Evolutionary conservation across 2,797 vertebrate species (phyloP), one percentile per base, ranked within the genome.

Genomic region (Glyptemys insculpta): DNA sequence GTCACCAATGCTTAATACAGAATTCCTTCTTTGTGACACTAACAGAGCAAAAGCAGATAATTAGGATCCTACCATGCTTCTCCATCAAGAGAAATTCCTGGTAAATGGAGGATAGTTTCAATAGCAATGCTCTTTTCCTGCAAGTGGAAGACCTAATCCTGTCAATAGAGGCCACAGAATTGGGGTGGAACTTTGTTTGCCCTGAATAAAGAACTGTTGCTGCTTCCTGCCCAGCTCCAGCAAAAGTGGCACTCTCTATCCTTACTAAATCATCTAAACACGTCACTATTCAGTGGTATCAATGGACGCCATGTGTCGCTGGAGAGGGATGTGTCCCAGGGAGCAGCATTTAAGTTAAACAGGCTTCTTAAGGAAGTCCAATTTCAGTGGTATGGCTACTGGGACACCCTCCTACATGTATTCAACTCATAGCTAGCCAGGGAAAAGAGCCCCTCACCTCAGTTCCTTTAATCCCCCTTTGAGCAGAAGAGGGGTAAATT

Each of bases 321-420:
- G 21, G 68, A 72, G n/a, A 6, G 15, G 50, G 5, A 50, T 50
- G 50, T 50, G 14, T 50, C 50, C 50, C 14, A 50, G 15, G 50
- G 50, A 50, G 50, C 50, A 50, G 50, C 50, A 16, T 50, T 50
- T 50, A 50, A 50, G 50, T 44, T 44, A 78, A 41, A 49, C 27
- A 78, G 44, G 25, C 31, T 3, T 49, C 49, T 62, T 8, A n/a
- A 78, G 29, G 11, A 1, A 62, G 37, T 12, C 47, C 3, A 1
- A 0, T 8, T 47, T 18, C 54, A 9, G 11, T 31, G 1, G n/a
- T 6, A 12, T 8, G 27, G 72, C 72, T 31, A 6, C 3, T 29
- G 79, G 3, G 0, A 6, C 1, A 31, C n/a, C 2, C 2, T 37
- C 23, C n/a, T 44, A 4, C 6, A 34, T 50, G 65, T 7, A 0